These are phyloP conservation scores for Geococcyx californianus DNA, from an alignment of 2,113 vertebrate genomes.

Conservation along the genomic window DNA sequence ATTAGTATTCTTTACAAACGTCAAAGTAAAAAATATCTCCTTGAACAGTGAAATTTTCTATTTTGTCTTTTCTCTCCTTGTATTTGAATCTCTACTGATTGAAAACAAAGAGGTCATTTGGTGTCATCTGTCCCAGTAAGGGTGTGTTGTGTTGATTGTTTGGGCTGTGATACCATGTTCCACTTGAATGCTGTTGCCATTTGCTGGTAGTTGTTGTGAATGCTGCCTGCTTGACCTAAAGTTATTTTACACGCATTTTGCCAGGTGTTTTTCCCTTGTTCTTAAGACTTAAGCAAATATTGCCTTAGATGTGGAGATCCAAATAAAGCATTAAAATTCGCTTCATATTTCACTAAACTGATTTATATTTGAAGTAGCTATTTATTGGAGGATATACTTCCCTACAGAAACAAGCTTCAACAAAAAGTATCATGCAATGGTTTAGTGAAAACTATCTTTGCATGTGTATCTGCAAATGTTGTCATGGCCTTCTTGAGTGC, in stretches of 20 bases:
- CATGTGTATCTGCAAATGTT: not conserved
- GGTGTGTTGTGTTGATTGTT: not conserved
- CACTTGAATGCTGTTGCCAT: not conserved
- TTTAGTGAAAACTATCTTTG: not conserved
- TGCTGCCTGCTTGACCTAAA: not conserved
- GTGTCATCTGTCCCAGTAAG: not conserved
- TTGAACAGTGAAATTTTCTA: not conserved
- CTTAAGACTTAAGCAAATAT: not conserved
- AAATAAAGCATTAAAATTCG: not conserved
- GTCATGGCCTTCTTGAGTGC: not conserved
- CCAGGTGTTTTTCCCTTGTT: not conserved
- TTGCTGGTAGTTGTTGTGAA: not conserved
- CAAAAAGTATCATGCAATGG: not conserved
- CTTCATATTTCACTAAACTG: not conserved
- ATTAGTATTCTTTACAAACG: constrained; percentile 63
- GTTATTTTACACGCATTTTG: not conserved
- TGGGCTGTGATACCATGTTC: fast-evolving
- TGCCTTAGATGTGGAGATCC: not conserved
- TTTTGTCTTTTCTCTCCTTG: not conserved
- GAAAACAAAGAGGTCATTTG: not conserved
- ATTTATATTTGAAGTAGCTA: not conserved
- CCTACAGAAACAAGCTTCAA: not conserved
- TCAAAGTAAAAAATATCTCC: constrained; percentile 11
- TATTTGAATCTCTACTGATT: not conserved
- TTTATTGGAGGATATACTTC: not conserved